Evolutionary conservation across 2,888 invertebrate species (phyloP), one percentile per base, ranked within the genome.

Genomic region (Cordylochernes scorpioides): DNA sequence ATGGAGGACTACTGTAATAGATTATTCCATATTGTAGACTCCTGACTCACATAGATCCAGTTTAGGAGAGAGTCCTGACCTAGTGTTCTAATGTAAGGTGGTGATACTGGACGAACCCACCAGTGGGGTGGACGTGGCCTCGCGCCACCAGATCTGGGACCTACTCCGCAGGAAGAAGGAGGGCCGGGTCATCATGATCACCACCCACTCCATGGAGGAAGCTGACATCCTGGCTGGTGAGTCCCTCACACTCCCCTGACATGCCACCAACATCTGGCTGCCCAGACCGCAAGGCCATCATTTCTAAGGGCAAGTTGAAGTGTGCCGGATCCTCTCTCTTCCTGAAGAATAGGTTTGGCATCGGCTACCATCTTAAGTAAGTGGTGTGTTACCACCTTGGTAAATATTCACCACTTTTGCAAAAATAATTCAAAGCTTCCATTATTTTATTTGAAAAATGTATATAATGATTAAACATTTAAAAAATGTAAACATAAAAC

Each of bases 111-210:
- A 80, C 49, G 80, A 80, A 53, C 78, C 78, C 1, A 56, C 58
- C n/a, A 77, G 77, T 3, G 78, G 78, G 0, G 73, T 78, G 27
- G 78, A 80, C 54, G 77, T 78, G 0, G 72, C 71, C 36, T 75
- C 75, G 0, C 53, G 78, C 19, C 55, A 78, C 17, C 71, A 72
- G 45, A 66, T 77, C 51, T 78, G 78, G 78, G 62, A 69, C 1
- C 62, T 77, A 18, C 52, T 78, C 28, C 74, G 15, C 6, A n/a
- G 13, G 9, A 5, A 25, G 9, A 25, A 25, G 8, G 8, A 25
- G 8, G 8, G 8, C 3, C n/a, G 25, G n/a, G 9, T n/a, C 2
- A 25, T 25, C 15, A 9, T 25, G n/a, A n/a, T 25, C n/a, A 25
- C 45, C 14, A 22, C 22, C 5, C 22, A 22, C 14, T 22, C 22